Evolutionary conservation across 2,888 invertebrate species (phyloP).

Genomic region (Campoplex nolae): DNA sequence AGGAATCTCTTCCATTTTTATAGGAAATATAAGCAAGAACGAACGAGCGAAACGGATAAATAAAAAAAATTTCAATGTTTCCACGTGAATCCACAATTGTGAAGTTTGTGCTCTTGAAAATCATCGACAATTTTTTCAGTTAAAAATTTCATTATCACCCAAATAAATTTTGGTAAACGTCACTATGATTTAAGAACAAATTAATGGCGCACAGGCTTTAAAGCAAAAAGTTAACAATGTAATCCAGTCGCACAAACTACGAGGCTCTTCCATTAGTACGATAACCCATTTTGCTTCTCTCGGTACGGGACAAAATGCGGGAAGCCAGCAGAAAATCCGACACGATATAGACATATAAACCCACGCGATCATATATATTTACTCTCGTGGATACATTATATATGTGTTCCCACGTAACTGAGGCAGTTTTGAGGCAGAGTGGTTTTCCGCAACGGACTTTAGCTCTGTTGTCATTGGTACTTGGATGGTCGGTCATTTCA

Average conservation of each 20-base stretch:
- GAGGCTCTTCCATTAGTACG: constrained; percentile 62
- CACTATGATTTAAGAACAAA: neutral
- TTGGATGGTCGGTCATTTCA: constrained; percentile 9
- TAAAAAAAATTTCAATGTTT: neutral
- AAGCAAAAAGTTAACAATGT: constrained; percentile 48
- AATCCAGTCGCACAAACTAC: constrained; percentile 53
- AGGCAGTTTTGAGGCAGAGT: neutral
- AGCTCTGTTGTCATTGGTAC: neutral
- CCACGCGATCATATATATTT: neutral
- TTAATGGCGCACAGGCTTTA: neutral
- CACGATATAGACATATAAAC: neutral
- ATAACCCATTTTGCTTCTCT: constrained; percentile 61
- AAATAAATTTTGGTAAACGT: neutral
- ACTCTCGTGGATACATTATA: neutral
- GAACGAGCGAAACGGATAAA: neutral
- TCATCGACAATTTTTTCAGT: neutral
- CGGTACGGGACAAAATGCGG: constrained; percentile 36
- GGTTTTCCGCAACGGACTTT: neutral
- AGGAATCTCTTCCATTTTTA: neutral
- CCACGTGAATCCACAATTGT: neutral
- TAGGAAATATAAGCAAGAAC: neutral
- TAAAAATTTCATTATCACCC: neutral
- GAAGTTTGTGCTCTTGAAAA: neutral
- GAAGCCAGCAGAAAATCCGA: constrained; percentile 24
- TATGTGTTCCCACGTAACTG: neutral